Conservation (phyloP, 2,888 invertebrate genomes). For the Amphimallon solstitiale region DNA sequence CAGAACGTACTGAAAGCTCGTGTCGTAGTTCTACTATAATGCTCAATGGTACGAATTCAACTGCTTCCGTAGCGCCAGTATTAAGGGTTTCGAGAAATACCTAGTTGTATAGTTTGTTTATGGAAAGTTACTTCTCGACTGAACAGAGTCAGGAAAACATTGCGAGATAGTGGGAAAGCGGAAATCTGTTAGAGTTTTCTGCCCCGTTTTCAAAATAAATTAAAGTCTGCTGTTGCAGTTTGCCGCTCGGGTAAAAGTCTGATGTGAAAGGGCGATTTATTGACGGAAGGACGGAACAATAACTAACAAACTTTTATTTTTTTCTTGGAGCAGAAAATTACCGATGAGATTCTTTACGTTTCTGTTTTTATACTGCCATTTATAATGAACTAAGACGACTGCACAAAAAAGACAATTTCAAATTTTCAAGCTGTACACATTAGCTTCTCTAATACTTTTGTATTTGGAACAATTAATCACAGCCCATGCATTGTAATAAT, state of each 20-base stretch:
- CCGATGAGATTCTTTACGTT: background rate
- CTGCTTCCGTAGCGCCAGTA: background rate
- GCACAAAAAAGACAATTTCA: no score
- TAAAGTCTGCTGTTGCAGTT: slow-evolving; percentile 17
- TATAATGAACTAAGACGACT: no score
- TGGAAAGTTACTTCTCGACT: slow-evolving; percentile 3
- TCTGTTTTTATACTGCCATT: no score
- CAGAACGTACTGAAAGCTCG: background rate
- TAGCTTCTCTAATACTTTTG: no score
- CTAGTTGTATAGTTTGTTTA: slow-evolving; percentile 3
- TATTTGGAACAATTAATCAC: no score
- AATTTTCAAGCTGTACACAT: no score
- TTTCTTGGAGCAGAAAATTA: background rate
- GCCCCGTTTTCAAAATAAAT: slow-evolving; percentile 23
- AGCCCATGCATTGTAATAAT: no score
- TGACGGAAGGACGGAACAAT: background rate
- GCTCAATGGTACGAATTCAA: slow-evolving; percentile 6
- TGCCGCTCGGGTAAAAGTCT: slow-evolving; percentile 11
- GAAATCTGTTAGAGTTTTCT: background rate
- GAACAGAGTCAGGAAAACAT: background rate
- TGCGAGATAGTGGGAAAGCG: slow-evolving; percentile 1
- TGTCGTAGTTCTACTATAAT: background rate
- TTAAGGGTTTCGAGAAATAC: background rate
- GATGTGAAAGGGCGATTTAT: slow-evolving; percentile 13
- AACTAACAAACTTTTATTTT: slow-evolving; percentile 4